Base-by-base conservation (phyloP, 2,888 invertebrate genomes). In the Urechis unicinctus region DNA sequence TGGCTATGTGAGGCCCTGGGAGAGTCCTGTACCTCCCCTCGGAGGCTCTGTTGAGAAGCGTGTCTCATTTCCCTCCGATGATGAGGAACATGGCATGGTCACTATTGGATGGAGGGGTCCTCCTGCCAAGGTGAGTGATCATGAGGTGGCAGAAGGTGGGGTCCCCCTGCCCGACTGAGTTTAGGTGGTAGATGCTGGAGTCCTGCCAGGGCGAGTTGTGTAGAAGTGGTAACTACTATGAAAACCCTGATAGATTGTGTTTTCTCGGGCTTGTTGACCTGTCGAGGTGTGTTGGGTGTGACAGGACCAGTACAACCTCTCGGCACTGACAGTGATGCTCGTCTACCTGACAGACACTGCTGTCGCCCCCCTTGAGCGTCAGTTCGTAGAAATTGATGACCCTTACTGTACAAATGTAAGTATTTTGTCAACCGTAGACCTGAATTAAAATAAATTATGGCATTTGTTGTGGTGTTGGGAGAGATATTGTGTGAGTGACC, bases 281-380 rank as follows among this genome's bases (percentile, higher is more conserved):
- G 9, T 24, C 5, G 26, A 21, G 13, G 3, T n/a, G n/a, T 36
- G n/a, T 36, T 22, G 4, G n/a, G 4, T 4, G 13, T 42, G 45
- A 9, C 61, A 74, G 75, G 72, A 69, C 47, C 70, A 68, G 64
- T 67, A 69, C 51, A 56, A 56, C 52, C 73, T 88, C 60, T 83
- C 83, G 2, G 87, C 85, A 4, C 84, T 86, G 61, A 83, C 83
- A 31, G 79, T 90, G 17, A 75, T 91, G 42, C 78, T 90, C 64
- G 87, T 89, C 58, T 93, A 92, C 77, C 79, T 94, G 55, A 88
- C 89, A 13, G 88, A 91, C 68, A 89, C 89, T n/a, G 85, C 92
- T 6, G 87, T 89, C 21, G 87, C 91, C 60, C 91, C 91, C 13
- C 80, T 94, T 52, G 88, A 90, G 70, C 84, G 85, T 66, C 85